Base-by-base conservation (phyloP, 1,140 invertebrate genomes). In the Procambarus virginalis region DNA sequence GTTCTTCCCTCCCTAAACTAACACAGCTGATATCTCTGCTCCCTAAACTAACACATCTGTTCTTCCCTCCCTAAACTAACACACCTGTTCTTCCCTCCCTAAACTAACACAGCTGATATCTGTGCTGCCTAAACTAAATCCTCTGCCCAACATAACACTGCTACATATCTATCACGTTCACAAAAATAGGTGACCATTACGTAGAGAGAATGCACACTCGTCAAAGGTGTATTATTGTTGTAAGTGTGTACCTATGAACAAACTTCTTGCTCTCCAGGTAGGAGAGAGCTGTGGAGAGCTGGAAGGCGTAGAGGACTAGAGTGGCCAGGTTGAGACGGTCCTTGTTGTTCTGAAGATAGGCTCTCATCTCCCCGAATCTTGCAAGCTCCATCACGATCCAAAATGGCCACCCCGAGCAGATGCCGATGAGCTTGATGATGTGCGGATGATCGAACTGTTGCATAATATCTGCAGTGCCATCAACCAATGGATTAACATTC, bases 361-460 rank as follows among this genome's bases (percentile, higher is more conserved):
- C 97, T 82, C 99, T 94, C 94, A 96, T 94, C 94, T 99, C 98
- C 34, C 99, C 99, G 73, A 98, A 95, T 92, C 97, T 97, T 0
- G 99, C 99, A 70, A 99, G 94, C 94, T 99, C 99, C 98, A 99
- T 99, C 0, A 99, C 97, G 91, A 99, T 97, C 97, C 98, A 99
- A 78, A 99, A 98, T 0, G 99, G 98, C 48, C 96, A 96, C 64
- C 97, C 96, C 20, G 97, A 98, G 94, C 98, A 99, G 75, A 99
- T 97, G 0, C 99, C 99, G 92, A 99, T 98, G 87, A 99, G 94
- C 92, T 98, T 96, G 92, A 99, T 98, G 84, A 99, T 99, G 94
- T 99, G 98, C 2, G 97, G 97, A 94, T 99, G 99, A 91, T 99
- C 98, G 94, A 99, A 99, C 93, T 99, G 98, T 94, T 99, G 98